Base-by-base conservation (phyloP, 2,888 invertebrate species). In the Coelopa pilipes region DNA sequence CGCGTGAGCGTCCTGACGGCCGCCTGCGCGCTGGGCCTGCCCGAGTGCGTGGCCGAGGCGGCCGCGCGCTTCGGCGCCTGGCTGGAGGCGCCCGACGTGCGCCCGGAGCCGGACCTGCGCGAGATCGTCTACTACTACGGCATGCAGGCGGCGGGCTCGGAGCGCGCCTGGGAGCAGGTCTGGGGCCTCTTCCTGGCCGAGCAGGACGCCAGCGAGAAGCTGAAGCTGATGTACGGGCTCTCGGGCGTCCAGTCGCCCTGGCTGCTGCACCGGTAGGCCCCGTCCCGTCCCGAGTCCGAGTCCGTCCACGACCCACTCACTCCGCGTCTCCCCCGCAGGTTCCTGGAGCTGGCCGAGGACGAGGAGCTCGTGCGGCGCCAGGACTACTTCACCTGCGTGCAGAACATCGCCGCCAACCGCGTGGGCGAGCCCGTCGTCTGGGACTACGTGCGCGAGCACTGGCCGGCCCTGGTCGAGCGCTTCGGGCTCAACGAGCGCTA, bases 401-500 rank as follows among this genome's bases (percentile, higher is more conserved):
- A 85, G 0, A 88, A 89, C 70, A 92, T 97, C 65, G 90, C 93
- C 0, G 81, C 80, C 0, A 96, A 96, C 87, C 92, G 94, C 0
- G 88, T 90, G 0, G 97, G 96, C 15, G 90, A 91, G 0, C 86
- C 90, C 0, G 84, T 96, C 0, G 92, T 94, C 0, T 97, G 97
- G 97, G 91, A 93, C 80, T 94, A 94, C 88, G 92, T 95, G 7
- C 90, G 96, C 15, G 88, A 91, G 34, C 91, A 94, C 78, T 97
- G 96, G 94, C 88, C 89, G 1, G 86, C 90, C 34, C 87, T 96
- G 0, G 92, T 94, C 0, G 88, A 91, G 0, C 90, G 94, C 70
- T 97, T 95, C 85, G 92, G 93, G 0, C 86, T 96, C 12, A 96
- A 94, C 84, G 93, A 95, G 81, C 90, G 96, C 12, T 91, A 92